Percentiles rank a stretch among this genome's conserved stretches.
Conservation (phyloP, 2,113 vertebrate species). For the Corvus hawaiiensis region DNA sequence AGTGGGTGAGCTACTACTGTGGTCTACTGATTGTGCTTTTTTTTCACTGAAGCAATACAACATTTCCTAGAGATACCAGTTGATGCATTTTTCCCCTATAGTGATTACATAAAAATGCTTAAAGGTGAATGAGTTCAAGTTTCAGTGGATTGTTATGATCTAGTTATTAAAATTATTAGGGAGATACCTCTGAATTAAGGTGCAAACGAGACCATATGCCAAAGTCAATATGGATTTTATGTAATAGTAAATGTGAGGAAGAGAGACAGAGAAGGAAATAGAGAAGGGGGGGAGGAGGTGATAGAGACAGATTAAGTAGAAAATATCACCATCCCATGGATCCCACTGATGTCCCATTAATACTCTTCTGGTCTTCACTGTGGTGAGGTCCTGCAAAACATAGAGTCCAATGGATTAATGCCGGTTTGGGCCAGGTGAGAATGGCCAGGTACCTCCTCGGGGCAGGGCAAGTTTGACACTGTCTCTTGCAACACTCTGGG, state of each 20-base stretch:
- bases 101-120: background rate
- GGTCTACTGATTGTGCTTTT: background rate
- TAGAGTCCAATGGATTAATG: background rate
- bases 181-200: background rate
- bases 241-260: background rate
- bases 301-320: background rate
- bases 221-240: background rate
- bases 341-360: background rate
- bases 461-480: no score
- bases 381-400: background rate
- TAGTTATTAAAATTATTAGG: background rate
- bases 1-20: background rate
- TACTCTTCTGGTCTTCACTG: background rate
- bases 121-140: background rate
- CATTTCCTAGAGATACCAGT: background rate
- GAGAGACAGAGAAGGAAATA: background rate
- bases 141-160: background rate
- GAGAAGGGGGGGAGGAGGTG: no score
- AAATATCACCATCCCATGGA: background rate
- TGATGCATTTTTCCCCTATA: no score
- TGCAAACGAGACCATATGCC: background rate
- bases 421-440: background rate
- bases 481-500: background rate
- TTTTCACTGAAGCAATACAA: background rate
- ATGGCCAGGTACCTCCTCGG: background rate